Evolutionary conservation across 2,113 vertebrate genomes (phyloP).

Genomic region (Blennius ocellaris): DNA sequence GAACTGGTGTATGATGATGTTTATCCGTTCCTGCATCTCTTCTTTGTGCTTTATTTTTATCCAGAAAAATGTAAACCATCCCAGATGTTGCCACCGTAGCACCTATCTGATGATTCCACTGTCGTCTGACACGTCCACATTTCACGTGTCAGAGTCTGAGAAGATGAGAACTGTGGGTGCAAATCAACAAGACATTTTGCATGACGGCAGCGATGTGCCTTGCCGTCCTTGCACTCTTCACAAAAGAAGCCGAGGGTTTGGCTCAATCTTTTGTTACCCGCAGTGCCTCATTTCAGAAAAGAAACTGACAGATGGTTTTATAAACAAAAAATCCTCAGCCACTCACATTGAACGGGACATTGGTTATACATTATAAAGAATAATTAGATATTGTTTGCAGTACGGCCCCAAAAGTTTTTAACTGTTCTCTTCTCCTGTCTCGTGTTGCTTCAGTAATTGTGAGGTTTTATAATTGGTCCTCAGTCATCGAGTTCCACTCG

Average conservation of each 20-base stretch:
- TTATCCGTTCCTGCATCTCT: too few relatives aligned
- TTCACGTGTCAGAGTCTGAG: slow-evolving; percentile 2
- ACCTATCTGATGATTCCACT: neutral
- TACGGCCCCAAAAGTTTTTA: neutral
- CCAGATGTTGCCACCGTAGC: neutral
- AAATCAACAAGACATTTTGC: slow-evolving; percentile 67
- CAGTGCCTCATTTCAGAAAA: slow-evolving; percentile 11
- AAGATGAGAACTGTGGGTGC: slow-evolving; percentile 1
- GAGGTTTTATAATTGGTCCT: neutral
- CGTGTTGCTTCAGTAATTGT: neutral
- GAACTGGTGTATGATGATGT: too few relatives aligned
- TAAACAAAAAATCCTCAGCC: too few relatives aligned
- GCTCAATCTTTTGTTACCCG: neutral
- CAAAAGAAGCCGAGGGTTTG: slow-evolving; percentile 52
- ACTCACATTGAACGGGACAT: too few relatives aligned
- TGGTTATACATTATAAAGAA: neutral
- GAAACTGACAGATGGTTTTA: neutral
- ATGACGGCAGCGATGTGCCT: slow-evolving; percentile 24
- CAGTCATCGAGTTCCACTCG: neutral
- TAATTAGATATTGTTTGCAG: neutral
- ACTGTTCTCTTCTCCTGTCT: neutral
- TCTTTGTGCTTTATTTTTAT: neutral
- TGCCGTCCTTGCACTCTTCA: slow-evolving; percentile 51
- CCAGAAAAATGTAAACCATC: neutral
- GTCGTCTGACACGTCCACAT: neutral